Evolutionary conservation across 2,888 invertebrate genomes (phyloP).

Genomic region (Nomada fabriciana): DNA sequence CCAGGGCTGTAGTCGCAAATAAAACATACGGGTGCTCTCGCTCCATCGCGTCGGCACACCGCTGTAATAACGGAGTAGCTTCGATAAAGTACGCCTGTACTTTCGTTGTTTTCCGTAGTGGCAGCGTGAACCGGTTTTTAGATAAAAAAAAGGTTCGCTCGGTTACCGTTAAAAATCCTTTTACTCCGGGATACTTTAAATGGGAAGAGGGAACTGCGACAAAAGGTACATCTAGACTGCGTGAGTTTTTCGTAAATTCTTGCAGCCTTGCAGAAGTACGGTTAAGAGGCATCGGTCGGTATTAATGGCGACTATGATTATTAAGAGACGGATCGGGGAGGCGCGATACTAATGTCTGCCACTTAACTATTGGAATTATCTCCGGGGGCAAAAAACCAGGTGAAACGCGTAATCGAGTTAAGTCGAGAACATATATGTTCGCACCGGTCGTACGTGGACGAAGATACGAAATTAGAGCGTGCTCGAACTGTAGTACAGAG

Average conservation of each 20-base stretch:
- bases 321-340: background rate
- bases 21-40: conserved; percentile 62
- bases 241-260: background rate
- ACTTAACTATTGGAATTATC: conserved; percentile 3
- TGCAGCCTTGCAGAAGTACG: too few species aligned
- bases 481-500: background rate
- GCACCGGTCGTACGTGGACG: background rate
- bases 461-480: conserved; percentile 39
- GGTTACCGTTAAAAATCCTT: conserved; percentile 48
- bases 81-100: conserved; percentile 53
- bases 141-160: conserved; percentile 10
- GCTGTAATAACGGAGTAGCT: conserved; percentile 65
- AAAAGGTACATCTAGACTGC: background rate
- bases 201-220: background rate
- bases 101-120: conserved; percentile 42
- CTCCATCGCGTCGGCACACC: conserved; percentile 53
- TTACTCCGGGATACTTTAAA: background rate
- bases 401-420: conserved; percentile 23
- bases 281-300: background rate
- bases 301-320: background rate
- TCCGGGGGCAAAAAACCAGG: background rate
- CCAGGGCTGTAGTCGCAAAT: conserved; percentile 73
- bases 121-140: conserved; percentile 52
- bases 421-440: background rate
- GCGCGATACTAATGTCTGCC: background rate